Evolutionary conservation across 2,113 vertebrate species (phyloP).

Genomic region (Mohoua ochrocephala): DNA sequence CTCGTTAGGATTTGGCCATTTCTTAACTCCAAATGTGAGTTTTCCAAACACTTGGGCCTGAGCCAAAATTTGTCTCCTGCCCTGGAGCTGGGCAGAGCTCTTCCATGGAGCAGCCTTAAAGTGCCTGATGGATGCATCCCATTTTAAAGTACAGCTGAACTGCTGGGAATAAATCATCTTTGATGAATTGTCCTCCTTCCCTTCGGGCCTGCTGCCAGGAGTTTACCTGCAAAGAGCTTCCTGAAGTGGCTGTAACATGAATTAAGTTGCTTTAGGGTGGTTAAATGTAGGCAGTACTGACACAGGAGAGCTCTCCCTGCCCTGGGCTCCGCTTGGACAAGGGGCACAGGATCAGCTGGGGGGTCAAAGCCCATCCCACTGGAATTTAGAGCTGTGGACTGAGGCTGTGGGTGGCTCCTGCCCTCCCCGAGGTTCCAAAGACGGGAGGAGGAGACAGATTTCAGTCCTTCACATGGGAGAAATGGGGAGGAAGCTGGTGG

Average conservation of each 20-base stretch:
- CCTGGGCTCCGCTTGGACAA: not conserved
- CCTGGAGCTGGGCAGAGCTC: not conserved
- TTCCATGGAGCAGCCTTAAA: not conserved
- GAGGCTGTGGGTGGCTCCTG: not conserved
- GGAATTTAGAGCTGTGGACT: accelerated
- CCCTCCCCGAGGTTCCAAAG: not conserved
- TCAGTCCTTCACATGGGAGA: accelerated
- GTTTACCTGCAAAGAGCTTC: not conserved
- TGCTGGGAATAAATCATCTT: not conserved
- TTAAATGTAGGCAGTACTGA: not conserved
- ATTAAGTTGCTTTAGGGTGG: not conserved
- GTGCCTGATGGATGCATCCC: not conserved
- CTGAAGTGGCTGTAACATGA: not conserved
- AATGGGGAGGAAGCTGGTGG: not conserved
- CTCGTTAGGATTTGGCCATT: not conserved
- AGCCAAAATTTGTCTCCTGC: not conserved
- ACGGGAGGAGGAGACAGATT: not conserved
- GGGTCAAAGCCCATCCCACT: not conserved
- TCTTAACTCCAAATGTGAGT: not conserved
- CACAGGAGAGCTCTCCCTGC: not conserved
- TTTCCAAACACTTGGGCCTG: not conserved
- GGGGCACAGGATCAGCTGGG: not conserved
- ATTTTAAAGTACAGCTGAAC: not conserved
- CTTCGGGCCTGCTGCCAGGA: not conserved
- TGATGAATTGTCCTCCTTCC: not conserved